A percentile compares a stretch with the other conserved stretches of the same genome.
phyloP scores from a whole-genome alignment of 2,113 vertebrate species.

The Lepus timidus region DNA sequence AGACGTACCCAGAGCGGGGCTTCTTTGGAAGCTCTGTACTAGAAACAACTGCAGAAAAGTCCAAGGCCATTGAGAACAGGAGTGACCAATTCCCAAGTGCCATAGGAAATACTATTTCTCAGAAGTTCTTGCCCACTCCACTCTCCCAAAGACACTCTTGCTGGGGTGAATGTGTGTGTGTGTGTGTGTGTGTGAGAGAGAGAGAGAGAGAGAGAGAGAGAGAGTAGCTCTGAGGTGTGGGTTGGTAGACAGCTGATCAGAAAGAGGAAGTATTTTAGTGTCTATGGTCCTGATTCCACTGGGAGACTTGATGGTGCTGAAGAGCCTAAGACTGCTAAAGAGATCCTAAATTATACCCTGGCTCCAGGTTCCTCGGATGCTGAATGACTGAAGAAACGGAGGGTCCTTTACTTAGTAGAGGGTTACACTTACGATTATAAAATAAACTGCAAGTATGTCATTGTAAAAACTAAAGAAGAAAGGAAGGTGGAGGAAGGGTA shows the following conservation, averaged over 20 bases:
- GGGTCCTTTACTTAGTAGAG: too few relatives aligned
- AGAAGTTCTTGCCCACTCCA: background rate
- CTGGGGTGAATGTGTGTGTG: too few relatives aligned
- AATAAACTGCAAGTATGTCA: too few relatives aligned
- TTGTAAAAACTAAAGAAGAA: too few relatives aligned
- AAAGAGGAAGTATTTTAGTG: background rate
- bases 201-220: too few relatives aligned
- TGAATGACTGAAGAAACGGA: background rate
- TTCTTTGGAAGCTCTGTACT: background rate
- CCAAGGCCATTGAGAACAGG: background rate
- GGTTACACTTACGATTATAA: too few relatives aligned
- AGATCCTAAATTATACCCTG: background rate
- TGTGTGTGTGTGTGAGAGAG: too few relatives aligned
- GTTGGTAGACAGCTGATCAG: background rate
- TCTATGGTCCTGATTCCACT: background rate
- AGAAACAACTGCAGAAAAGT: background rate
- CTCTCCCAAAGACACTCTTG: background rate
- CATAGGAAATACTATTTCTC: background rate
- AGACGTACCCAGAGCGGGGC: background rate
- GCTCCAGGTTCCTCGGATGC: background rate
- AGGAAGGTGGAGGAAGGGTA: too few relatives aligned
- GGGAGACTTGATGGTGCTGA: background rate
- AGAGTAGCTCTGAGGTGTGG: background rate
- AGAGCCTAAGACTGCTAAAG: background rate
- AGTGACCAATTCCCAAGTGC: background rate